Evolutionary conservation across 1,140 invertebrate species (phyloP), one percentile per base, ranked within the genome.

Genomic region (Acromyrmex heyeri): DNA sequence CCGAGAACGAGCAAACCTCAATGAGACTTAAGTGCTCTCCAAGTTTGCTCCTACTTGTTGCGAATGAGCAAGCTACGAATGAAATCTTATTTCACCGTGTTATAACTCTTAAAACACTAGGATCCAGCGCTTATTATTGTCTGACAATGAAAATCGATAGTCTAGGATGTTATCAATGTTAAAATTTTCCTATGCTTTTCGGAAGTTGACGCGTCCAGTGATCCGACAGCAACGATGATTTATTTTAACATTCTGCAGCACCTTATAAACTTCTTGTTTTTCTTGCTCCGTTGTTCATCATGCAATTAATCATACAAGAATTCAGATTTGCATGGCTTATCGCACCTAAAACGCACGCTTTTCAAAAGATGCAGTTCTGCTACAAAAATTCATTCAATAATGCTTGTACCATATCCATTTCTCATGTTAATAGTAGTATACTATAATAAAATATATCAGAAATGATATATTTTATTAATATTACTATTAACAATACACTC

Each of bases 1-100:
- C 38, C 18, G 12, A 82, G 53, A 73, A 73, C 21, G 24, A 48
- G 70, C 12, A 7, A 30, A 48, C 18, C 12, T 73, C 59, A 73
- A 82, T 82, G 18, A 82, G 67, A 6, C 53, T 73, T 59, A 82
- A 61, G 67, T 82, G 78, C 34, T 82, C 34, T 72, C 53, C 67
- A 48, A 55, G 67, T 24, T 78, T 30, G 27, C 18, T 18, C n/a
- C 10, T 65, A 50, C 34, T 81, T 0, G 16, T 8, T 79, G 48
- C 48, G 53, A 44, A 67, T 67, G 4, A 16, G 18, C 5, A 24
- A 69, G 62, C 44, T 57, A 79, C 10, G 77, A 38, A 67, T 8
- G 16, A 59, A 82, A 82, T 61, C 10, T 82, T 30, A 59, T 73
- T 82, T 73, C n/a, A 38, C n/a, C 62, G 24, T 12, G 16, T 10